phyloP scores from a whole-genome alignment of 2,113 vertebrate species.

The Nycticryphes semicollaris region DNA sequence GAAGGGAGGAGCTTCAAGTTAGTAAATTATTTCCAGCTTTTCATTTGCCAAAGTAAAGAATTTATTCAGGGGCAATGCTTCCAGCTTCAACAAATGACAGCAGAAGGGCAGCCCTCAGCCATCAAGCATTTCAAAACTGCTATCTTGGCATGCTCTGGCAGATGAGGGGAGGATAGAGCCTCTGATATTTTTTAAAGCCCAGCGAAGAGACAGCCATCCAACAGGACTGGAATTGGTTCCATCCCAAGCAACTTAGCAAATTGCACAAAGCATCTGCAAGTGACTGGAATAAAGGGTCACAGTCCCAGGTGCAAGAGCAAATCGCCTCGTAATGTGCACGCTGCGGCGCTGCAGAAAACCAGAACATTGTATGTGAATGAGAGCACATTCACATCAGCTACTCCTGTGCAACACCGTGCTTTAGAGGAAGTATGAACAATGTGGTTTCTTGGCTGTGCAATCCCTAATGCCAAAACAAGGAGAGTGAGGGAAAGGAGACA shows the following conservation, averaged over 20 bases:
- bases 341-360: not conserved
- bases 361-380: not conserved
- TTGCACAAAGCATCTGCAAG: not conserved
- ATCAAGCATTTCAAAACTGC: not conserved
- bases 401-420: not conserved
- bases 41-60: constrained; percentile 46
- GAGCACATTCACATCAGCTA: not conserved
- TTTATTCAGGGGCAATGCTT: constrained; percentile 24
- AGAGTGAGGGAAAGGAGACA: not conserved
- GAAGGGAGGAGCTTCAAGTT: constrained; percentile 55
- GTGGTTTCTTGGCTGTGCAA: not conserved
- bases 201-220: not conserved
- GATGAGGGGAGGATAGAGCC: not conserved
- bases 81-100: constrained; percentile 20
- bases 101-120: not conserved
- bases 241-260: not conserved
- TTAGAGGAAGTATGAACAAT: not conserved
- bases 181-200: not conserved
- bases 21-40: constrained; percentile 65
- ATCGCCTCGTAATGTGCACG: not conserved
- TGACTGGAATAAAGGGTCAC: not conserved
- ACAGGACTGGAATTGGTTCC: not conserved
- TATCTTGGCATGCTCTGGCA: not conserved
- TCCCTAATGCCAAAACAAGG: not conserved
- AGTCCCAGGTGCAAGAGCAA: not conserved